These are phyloP conservation scores for Drosophila yakuba DNA, from an alignment of 1,140 invertebrate genomes.

Conservation along the genomic window DNA sequence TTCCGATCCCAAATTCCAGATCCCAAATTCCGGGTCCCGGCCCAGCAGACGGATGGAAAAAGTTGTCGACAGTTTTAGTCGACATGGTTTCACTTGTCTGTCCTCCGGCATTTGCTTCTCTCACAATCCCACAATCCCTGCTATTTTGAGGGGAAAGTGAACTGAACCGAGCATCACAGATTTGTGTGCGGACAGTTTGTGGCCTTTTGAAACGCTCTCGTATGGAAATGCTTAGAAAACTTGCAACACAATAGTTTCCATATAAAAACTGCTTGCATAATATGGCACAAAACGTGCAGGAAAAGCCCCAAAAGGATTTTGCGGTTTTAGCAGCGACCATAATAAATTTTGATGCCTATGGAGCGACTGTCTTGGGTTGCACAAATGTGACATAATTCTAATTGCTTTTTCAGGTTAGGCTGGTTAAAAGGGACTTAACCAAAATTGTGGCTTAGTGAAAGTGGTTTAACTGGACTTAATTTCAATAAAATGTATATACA, in stretches of 20 bases:
- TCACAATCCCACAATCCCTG: constrained; percentile 20
- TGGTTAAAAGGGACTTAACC: background rate
- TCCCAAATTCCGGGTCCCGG: background rate
- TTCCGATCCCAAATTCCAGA: background rate
- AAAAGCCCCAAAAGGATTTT: constrained; percentile 26
- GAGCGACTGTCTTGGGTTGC: constrained; percentile 15
- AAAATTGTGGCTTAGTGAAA: too few relatives aligned
- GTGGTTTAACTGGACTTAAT: too few relatives aligned
- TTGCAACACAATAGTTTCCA: constrained; percentile 43
- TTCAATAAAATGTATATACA: too few relatives aligned
- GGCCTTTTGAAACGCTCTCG: constrained; percentile 49
- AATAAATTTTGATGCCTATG: constrained; percentile 32
- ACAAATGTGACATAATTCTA: constrained; percentile 7
- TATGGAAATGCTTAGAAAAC: constrained; percentile 63
- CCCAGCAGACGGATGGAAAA: constrained; percentile 44
- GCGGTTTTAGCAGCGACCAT: constrained; percentile 14
- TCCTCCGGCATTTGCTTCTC: constrained; percentile 19
- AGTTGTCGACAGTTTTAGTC: constrained; percentile 47
- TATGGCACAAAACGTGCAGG: constrained; percentile 38
- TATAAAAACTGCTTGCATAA: constrained; percentile 44
- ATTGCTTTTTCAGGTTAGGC: background rate
- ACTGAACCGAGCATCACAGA: constrained; percentile 7
- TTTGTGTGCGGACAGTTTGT: constrained; percentile 49
- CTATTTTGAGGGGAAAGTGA: constrained; percentile 32
- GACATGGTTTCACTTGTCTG: constrained; percentile 45